Conservation (phyloP, 2,113 vertebrate genomes). For the Eclectus roratus region DNA sequence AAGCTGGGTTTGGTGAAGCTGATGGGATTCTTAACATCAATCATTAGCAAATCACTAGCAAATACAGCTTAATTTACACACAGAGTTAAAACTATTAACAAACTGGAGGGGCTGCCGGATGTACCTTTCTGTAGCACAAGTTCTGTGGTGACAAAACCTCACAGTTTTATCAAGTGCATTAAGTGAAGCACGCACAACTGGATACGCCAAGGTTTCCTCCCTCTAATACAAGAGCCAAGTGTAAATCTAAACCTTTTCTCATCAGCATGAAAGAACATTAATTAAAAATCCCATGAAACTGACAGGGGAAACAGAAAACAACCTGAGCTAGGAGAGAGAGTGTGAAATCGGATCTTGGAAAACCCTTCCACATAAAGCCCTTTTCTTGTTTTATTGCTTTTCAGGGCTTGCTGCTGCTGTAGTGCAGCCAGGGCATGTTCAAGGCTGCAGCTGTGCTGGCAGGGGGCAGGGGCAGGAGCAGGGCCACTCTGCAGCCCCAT, state of each 20-base stretch:
- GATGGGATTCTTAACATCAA: neutral
- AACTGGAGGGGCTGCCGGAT: rapidly evolving
- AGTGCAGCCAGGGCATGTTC: neutral
- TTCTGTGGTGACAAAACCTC: neutral
- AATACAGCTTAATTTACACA: neutral
- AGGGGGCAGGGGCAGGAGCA: neutral
- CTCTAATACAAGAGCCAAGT: neutral
- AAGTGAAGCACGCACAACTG: neutral
- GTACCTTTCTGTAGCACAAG: neutral
- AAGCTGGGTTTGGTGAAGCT: neutral
- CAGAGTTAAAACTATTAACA: neutral
- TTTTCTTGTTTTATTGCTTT: neutral
- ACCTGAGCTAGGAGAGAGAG: neutral
- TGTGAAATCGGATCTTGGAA: neutral
- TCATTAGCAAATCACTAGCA: neutral
- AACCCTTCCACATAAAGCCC: neutral
- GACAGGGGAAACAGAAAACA: neutral
- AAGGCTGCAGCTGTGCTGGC: neutral
- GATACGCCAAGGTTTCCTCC: neutral
- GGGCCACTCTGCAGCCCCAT: neutral
- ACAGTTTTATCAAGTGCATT: neutral
- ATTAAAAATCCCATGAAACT: neutral
- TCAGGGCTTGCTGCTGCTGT: neutral
- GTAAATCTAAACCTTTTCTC: neutral
- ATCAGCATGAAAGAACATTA: neutral